Evolutionary conservation across 2,888 invertebrate genomes (phyloP), one percentile per base, ranked within the genome.

Genomic region (Machimus rusticus): DNA sequence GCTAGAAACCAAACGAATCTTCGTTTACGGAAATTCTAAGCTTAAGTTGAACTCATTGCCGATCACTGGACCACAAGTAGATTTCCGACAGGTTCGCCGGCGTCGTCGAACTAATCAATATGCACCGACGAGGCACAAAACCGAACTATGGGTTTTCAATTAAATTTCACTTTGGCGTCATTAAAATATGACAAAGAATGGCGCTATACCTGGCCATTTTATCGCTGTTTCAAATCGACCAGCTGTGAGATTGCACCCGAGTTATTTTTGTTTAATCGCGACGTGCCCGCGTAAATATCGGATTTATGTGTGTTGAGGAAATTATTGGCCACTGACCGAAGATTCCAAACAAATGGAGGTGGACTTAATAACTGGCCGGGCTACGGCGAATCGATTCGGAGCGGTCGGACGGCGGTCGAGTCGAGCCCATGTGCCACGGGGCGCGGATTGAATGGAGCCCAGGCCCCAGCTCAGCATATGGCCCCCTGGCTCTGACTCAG

Each of bases 261-360:
- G 39, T 46, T 78, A 37, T 46, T 78, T 78, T 43, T 43, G 43
- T 43, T 43, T 78, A 43, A n/a, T 43, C 78, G 78, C 37, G 23
- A 37, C 14, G 39, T 78, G 43, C 66, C 66, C 66, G 66, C 66
- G 66, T 28, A 66, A 66, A 66, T 9, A 28, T 66, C 66, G 66
- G 66, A 66, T 28, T 66, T 23, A 66, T 66, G 66, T 23, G 28
- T 66, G 66, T 28, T 66, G 66, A 66, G 66, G 28, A 66, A 66
- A 66, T 57, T 28, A 66, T 66, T 66, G 43, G 78, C 37, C 78
- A 78, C 78, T 78, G 78, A 78, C 78, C 78, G 78, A 39, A 78
- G 78, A 78, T 43, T 43, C 43, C 37, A 78, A 78, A 39, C 23
- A 43, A 78, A 43, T 23, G 34, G 43, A 19, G 37, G 23, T 23